A percentile compares a stretch with the other conserved stretches of the same genome.
Conservation (phyloP, 53 echinoderm and acorn worm genomes). For the Paracentrotus lividus region DNA sequence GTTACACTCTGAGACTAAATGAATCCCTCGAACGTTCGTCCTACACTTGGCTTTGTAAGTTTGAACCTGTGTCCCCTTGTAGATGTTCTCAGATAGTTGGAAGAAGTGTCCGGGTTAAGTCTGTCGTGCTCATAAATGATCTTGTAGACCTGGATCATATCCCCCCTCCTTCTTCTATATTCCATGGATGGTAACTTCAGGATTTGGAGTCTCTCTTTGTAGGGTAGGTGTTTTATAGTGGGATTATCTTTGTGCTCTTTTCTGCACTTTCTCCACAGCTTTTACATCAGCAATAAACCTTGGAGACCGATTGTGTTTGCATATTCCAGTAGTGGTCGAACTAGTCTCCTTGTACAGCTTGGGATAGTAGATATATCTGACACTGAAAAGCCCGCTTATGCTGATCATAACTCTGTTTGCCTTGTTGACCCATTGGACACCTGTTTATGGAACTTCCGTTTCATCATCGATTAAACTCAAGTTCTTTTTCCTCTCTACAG, state of each 20-base stretch:
- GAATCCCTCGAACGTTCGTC: background rate
- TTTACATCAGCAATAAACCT: background rate
- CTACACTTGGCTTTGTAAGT: background rate
- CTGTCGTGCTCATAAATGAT: background rate
- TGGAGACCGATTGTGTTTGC: background rate
- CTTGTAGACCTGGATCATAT: no score
- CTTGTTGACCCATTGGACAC: background rate
- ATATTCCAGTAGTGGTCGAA: background rate
- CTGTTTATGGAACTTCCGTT: background rate
- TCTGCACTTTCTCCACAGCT: background rate
- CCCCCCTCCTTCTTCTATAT: background rate
- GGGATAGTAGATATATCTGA: background rate
- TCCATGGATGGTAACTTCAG: background rate
- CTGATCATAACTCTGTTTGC: background rate
- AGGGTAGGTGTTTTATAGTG: background rate
- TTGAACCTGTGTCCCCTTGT: background rate
- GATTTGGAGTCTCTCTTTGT: background rate
- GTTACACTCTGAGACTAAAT: background rate
- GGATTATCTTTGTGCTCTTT: background rate
- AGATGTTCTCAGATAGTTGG: background rate
- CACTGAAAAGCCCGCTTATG: background rate
- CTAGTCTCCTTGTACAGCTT: slow-evolving; percentile 13
- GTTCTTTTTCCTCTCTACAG: background rate
- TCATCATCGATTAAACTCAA: background rate
- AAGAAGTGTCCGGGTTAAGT: background rate